Conservation (phyloP, 2,113 vertebrate genomes). For the Macroglossus sobrinus region DNA sequence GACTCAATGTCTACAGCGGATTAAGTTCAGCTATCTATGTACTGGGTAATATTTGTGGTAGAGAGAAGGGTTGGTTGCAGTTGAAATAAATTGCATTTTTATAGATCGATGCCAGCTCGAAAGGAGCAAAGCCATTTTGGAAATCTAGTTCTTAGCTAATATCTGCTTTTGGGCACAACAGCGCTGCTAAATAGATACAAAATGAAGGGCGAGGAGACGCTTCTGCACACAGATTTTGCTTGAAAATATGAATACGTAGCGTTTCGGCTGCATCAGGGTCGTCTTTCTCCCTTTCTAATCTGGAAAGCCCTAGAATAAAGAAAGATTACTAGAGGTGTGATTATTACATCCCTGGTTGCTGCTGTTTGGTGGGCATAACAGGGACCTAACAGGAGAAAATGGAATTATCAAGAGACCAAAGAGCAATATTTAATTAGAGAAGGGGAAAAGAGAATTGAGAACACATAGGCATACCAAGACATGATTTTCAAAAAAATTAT, state of each 20-base stretch:
- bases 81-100: conserved; percentile 53
- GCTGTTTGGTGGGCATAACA: not conserved
- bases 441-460: not conserved
- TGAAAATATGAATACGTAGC: not conserved
- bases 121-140: conserved; percentile 73
- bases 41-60: not conserved
- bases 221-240: not conserved
- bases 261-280: not conserved
- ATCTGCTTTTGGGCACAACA: not conserved
- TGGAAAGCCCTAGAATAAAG: not conserved
- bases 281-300: not conserved
- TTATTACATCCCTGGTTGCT: not conserved
- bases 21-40: not conserved
- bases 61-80: conserved; percentile 36
- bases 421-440: not conserved
- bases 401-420: not conserved
- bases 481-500: not conserved
- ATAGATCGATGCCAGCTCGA: conserved; percentile 9
- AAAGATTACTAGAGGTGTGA: not conserved
- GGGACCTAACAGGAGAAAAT: conserved; percentile 5
- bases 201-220: not conserved
- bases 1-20: not conserved
- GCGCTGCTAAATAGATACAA: not conserved
- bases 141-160: conserved; percentile 40
- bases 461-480: not conserved